Base-by-base conservation (phyloP, 35 echinoderm and acorn worm genomes). In the Acanthaster planci region DNA sequence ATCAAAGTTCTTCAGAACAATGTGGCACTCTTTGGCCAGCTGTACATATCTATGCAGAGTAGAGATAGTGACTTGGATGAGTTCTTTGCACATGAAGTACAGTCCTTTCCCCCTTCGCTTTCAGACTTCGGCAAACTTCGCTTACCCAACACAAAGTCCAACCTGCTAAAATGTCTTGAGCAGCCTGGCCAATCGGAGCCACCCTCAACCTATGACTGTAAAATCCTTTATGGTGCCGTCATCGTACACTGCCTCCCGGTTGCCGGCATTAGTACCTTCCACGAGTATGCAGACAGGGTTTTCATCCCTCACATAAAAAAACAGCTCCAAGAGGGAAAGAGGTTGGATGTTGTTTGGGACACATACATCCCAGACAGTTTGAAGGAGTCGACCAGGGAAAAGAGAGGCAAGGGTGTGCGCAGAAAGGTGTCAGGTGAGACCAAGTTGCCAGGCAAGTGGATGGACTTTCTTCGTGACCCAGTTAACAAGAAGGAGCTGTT, bases 401-500 rank as follows among this genome's bases (percentile, higher is more conserved):
- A 87, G 37, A 38, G 84, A 76, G 90, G 84, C 3, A 87, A 86
- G 76, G 90, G 85, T 39, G 51, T 84, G 10, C 88, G 68, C 14
- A 84, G 80, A 52, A 90, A 84, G 40, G 80, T 84, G 37, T 60
- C 76, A 29, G 90, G 58, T 15, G 31, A 92, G 8, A 92, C 30
- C 26, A 82, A 80, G 32, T 4, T 92, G 8, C 84, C 90, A 54
- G 53, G 50, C 1, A 91, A 91, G 12, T 91, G 89, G 82, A 60
- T 5, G 51, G 82, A 90, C 56, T 90, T 90, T 47, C 67, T 90
- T 8, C 55, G 52, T 39, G 83, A 86, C 44, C 17, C 76, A 5
- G 80, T 55, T 21, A 91, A 86, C 40, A 91, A 91, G 76, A 17
- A 91, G 77, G 83, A 91, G 50, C 78, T 91, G 14, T 86, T 86